phyloP scores from a whole-genome alignment of 1,140 invertebrate species.

The Microplitis demolitor region DNA sequence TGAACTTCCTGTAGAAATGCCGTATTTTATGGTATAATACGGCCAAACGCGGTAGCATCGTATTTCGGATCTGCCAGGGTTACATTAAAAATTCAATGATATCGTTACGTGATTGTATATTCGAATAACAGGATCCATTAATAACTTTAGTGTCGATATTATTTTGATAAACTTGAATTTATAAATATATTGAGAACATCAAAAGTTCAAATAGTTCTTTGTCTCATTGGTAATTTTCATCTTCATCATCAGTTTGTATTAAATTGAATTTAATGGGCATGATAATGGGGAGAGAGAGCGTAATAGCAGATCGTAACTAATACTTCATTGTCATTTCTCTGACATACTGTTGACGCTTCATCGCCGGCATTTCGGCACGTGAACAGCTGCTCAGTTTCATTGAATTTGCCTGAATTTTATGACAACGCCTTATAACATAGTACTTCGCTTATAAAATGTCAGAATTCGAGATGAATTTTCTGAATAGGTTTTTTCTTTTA shows the following conservation, averaged over 20 bases:
- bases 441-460: not conserved
- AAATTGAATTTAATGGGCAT: not conserved
- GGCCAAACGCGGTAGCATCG: too few species aligned
- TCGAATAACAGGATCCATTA: too few species aligned
- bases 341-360: conserved; percentile 4
- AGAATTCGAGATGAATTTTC: too few species aligned
- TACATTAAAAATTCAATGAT: too few species aligned
- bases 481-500: not conserved
- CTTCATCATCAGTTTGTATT: not conserved
- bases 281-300: not conserved
- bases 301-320: not conserved
- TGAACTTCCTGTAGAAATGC: too few species aligned
- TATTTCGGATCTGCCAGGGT: too few species aligned
- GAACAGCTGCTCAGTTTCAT: conserved; percentile 1
- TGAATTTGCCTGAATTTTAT: conserved; percentile 13
- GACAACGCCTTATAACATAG: not conserved
- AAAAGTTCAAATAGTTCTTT: not conserved
- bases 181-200: too few species aligned
- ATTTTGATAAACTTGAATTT: too few species aligned
- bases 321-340: not conserved
- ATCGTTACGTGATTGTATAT: too few species aligned
- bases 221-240: not conserved
- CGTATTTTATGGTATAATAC: too few species aligned
- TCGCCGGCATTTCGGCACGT: not conserved
- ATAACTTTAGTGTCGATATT: too few species aligned